Percentiles rank a stretch among this genome's conserved stretches.
phyloP scores from a whole-genome alignment of 2,888 invertebrate genomes.

The Nemotelus pantherinus region DNA sequence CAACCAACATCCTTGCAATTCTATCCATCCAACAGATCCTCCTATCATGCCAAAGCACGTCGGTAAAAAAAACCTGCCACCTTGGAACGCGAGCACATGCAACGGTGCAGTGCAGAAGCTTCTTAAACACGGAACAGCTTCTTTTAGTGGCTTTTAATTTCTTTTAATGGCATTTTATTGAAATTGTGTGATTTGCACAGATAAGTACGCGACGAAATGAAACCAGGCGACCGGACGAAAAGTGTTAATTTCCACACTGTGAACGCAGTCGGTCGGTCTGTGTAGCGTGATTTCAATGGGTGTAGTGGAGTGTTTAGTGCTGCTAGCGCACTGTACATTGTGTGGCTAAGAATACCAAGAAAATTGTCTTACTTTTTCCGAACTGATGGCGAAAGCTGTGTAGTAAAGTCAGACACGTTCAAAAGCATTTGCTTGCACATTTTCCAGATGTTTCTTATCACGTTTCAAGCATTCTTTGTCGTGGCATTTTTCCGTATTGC shows the following conservation, averaged over 20 bases:
- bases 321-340: too few species aligned
- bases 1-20: constrained; percentile 16
- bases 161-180: constrained; percentile 46
- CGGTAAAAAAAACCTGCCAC: background rate
- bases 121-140: constrained; percentile 49
- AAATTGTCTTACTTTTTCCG: background rate
- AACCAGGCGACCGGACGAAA: too few species aligned
- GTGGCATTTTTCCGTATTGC: background rate
- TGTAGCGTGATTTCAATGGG: too few species aligned
- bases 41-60: background rate
- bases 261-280: too few species aligned
- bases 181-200: constrained; percentile 46
- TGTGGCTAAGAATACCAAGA: too few species aligned
- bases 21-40: constrained; percentile 1
- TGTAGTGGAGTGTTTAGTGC: too few species aligned
- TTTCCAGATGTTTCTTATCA: constrained; percentile 30
- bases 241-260: too few species aligned
- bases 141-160: constrained; percentile 46
- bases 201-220: constrained; percentile 28
- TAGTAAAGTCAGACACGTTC: constrained; percentile 16
- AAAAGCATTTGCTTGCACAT: constrained; percentile 15
- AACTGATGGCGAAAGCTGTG: background rate
- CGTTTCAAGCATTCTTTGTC: constrained; percentile 18
- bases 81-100: constrained; percentile 17
- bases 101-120: background rate